Evolutionary conservation across 2,797 vertebrate genomes (phyloP).

Genomic region (Chlorospingus semifuscus): DNA sequence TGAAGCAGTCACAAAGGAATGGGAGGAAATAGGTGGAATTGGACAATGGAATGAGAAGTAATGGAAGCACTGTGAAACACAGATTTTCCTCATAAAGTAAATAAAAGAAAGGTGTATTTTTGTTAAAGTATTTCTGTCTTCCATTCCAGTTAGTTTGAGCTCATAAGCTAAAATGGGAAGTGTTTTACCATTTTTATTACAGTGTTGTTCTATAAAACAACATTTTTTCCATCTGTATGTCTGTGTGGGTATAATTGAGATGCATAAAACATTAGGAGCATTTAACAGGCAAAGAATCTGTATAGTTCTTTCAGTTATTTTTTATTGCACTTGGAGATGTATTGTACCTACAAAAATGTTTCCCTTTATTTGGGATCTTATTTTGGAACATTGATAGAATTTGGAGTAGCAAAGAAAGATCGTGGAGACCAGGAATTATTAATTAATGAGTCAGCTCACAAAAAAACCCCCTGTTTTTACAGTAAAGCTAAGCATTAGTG

Average conservation of each 20-base stretch:
- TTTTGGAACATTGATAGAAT: neutral
- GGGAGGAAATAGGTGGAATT: neutral
- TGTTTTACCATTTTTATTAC: neutral
- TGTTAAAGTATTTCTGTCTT: neutral
- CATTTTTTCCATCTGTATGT: neutral
- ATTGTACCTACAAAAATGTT: neutral
- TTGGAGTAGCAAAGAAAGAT: neutral
- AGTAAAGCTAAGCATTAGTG: neutral
- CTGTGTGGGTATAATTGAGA: neutral
- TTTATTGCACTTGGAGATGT: neutral
- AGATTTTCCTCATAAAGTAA: neutral
- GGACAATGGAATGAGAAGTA: neutral
- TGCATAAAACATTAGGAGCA: neutral
- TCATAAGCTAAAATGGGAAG: neutral
- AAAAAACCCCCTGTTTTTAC: neutral
- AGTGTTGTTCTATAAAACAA: neutral
- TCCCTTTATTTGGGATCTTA: neutral
- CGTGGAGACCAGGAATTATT: neutral
- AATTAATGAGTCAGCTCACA: neutral
- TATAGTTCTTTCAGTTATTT: neutral
- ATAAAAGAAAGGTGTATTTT: neutral
- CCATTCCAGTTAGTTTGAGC: neutral
- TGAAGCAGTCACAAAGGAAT: neutral
- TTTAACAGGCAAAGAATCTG: neutral
- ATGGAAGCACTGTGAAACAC: neutral